Conservation (phyloP, 2,113 vertebrate genomes). For the Ellobius talpinus region DNA sequence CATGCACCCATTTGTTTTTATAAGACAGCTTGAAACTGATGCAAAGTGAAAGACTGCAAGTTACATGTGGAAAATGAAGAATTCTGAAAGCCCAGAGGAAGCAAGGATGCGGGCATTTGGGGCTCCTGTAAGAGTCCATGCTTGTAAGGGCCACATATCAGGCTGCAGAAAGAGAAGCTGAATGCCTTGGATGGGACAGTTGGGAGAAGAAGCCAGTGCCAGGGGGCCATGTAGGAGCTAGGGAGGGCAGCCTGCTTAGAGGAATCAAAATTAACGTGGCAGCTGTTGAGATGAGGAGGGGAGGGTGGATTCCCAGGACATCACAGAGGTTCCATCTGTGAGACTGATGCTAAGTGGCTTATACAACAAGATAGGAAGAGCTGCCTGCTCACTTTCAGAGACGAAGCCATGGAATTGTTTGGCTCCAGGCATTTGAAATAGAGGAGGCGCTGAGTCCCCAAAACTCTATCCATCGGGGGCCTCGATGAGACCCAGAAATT, state of each 20-base stretch:
- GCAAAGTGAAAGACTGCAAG: neutral
- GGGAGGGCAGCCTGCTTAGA: neutral
- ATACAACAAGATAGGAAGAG: neutral
- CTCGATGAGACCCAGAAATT: neutral
- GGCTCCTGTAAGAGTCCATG: neutral
- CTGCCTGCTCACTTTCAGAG: constrained; percentile 38
- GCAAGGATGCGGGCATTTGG: neutral
- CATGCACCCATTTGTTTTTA: neutral
- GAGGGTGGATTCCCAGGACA: constrained; percentile 20
- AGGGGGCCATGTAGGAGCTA: neutral
- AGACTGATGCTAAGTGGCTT: constrained; percentile 65
- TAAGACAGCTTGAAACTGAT: constrained; percentile 29
- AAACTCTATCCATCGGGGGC: neutral
- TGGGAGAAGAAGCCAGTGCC: neutral
- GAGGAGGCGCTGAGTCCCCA: constrained; percentile 29
- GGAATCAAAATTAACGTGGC: constrained; percentile 26
- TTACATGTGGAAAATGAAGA: constrained; percentile 15
- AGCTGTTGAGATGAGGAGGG: constrained; percentile 32
- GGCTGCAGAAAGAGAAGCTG: neutral
- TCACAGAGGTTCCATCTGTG: constrained; percentile 43
- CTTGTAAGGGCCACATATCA: neutral
- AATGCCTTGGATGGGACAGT: neutral
- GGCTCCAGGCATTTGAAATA: neutral
- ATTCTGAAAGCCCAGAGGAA: constrained; percentile 11
- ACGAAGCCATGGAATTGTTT: constrained; percentile 20